Conservation (phyloP, 1,140 invertebrate genomes). For the Lutraria rhynchaena region DNA sequence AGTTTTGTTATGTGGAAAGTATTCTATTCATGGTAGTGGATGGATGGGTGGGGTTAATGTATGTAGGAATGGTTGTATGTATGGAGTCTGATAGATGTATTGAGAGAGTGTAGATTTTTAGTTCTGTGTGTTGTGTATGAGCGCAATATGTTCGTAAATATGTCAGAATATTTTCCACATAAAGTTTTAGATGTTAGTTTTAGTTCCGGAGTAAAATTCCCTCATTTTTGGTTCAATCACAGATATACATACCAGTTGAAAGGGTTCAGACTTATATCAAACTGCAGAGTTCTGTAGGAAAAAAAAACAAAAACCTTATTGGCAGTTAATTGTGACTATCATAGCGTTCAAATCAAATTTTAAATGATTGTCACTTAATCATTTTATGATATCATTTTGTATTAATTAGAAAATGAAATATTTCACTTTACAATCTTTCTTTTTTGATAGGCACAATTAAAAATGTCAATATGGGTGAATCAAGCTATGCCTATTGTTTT, state of each 20-base stretch:
- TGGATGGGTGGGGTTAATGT: neutral
- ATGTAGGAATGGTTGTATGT: neutral
- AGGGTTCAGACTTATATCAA: conserved; percentile 8
- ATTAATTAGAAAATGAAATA: too few relatives aligned
- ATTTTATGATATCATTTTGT: too few relatives aligned
- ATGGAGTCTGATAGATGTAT: too few relatives aligned
- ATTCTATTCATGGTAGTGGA: neutral
- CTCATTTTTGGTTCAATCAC: neutral
- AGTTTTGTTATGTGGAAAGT: conserved; percentile 12
- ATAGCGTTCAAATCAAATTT: too few relatives aligned
- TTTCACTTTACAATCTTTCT: too few relatives aligned
- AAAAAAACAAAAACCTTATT: too few relatives aligned
- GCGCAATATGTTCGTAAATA: neutral
- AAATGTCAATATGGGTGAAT: too few relatives aligned
- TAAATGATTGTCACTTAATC: too few relatives aligned
- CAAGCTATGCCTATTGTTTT: too few relatives aligned
- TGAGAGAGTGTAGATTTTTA: too few relatives aligned
- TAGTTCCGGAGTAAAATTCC: neutral
- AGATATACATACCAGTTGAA: neutral
- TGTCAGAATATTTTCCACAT: conserved; percentile 36
- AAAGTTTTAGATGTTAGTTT: neutral
- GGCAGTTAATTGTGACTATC: too few relatives aligned
- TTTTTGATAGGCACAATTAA: too few relatives aligned
- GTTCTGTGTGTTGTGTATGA: neutral
- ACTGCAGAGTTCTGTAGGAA: neutral